Percentiles rank a stretch among this genome's conserved stretches.
Conservation (phyloP, 2,797 vertebrate genomes). For the Phoeniculus purpureus region DNA sequence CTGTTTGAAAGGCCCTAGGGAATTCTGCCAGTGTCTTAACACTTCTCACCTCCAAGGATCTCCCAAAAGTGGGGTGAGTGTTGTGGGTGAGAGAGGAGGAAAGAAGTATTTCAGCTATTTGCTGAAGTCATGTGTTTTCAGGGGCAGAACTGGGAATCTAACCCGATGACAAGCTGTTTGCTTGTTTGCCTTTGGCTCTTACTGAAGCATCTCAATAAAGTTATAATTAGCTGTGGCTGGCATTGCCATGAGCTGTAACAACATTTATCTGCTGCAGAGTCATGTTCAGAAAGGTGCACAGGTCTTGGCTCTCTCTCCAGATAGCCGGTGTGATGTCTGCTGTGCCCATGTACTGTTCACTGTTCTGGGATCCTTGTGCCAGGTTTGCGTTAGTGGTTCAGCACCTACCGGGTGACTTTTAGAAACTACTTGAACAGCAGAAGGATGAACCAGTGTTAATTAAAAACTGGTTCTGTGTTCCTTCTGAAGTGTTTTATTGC, state of each 20-base stretch:
- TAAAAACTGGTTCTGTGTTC: neutral
- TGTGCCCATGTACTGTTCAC: conserved; percentile 2
- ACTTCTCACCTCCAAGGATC: neutral
- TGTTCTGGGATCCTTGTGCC: neutral
- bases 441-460: neutral
- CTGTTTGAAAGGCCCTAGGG: neutral
- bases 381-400: neutral
- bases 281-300: conserved; percentile 60
- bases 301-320: conserved; percentile 10
- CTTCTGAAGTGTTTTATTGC: neutral
- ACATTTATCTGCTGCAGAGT: conserved; percentile 50
- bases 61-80: neutral
- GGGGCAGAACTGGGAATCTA: neutral
- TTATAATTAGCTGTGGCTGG: conserved; percentile 63
- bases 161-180: neutral
- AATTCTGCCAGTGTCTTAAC: neutral
- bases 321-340: neutral
- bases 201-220: conserved; percentile 51
- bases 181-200: conserved; percentile 23
- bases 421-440: neutral
- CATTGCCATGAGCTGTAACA: neutral
- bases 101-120: neutral
- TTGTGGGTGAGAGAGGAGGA: neutral
- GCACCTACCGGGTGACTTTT: neutral
- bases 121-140: neutral